These are phyloP conservation scores for Tenthredo scrophulariae DNA, from an alignment of 2,888 invertebrate species.

Conservation along the genomic window DNA sequence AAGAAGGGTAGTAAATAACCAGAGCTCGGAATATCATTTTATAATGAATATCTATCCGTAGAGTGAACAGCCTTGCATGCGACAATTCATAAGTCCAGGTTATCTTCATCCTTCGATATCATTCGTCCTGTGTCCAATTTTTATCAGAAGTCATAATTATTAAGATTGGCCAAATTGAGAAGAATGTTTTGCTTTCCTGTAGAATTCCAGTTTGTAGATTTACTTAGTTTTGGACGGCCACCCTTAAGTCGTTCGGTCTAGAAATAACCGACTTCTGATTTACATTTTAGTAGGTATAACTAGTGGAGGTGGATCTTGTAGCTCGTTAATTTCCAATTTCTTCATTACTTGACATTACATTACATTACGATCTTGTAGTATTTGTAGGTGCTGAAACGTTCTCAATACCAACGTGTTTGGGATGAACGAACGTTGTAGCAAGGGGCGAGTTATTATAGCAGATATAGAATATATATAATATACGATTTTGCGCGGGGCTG, in stretches of 20 bases:
- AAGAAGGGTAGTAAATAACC: neutral
- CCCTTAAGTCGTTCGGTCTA: neutral
- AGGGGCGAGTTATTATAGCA: constrained; percentile 38
- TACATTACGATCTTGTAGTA: neutral
- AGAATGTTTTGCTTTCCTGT: neutral
- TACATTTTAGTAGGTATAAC: neutral
- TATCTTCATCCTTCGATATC: neutral
- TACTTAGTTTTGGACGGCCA: neutral
- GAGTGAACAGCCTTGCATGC: neutral
- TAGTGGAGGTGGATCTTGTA: neutral
- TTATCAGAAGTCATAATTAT: neutral
- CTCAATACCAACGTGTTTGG: constrained; percentile 28
- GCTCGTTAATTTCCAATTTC: neutral
- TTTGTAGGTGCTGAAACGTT: constrained; percentile 41
- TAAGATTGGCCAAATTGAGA: neutral
- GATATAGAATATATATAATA: constrained; percentile 39
- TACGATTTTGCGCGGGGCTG: constrained; percentile 45
- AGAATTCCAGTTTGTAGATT: neutral
- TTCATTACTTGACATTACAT: neutral
- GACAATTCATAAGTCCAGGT: too few species aligned
- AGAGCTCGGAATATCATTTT: neutral
- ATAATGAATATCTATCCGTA: neutral
- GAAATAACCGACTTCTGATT: neutral
- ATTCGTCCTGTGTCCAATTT: neutral
- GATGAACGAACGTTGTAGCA: constrained; percentile 9